A percentile compares a stretch with the other conserved stretches of the same genome.
These are phyloP conservation scores for Coregonus ussuriensis DNA, from an alignment of 2,797 vertebrate genomes.

Conservation along the genomic window DNA sequence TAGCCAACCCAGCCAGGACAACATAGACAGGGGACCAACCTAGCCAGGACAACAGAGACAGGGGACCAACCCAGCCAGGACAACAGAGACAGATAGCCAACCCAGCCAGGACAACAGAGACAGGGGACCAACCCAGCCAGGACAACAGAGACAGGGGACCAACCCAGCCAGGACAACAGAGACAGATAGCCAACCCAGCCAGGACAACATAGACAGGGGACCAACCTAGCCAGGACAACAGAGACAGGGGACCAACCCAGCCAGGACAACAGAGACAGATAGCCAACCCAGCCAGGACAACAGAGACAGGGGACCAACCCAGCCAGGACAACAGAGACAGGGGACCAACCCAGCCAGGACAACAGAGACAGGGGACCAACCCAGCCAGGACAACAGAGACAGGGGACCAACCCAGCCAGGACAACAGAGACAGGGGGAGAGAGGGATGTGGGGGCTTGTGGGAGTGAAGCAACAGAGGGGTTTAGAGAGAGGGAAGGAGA, in stretches of 20 bases:
- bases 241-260: not conserved
- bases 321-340: not conserved
- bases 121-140: not conserved
- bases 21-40: slow-evolving; percentile 2
- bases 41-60: not conserved
- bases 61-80: slow-evolving; percentile 1
- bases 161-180: not conserved
- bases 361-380: not conserved
- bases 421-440: not conserved
- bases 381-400: not conserved
- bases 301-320: not conserved
- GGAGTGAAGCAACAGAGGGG: too few species aligned
- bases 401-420: not conserved
- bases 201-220: not conserved
- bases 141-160: slow-evolving; percentile 13
- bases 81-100: slow-evolving; percentile 3
- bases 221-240: too few species aligned
- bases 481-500: not conserved
- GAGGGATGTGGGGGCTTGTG: too few species aligned
- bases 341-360: too few species aligned
- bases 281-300: too few species aligned
- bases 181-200: not conserved
- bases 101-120: not conserved
- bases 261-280: not conserved
- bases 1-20: slow-evolving; percentile 4